phyloP scores from a whole-genome alignment of 2,113 vertebrate species.

The Anarrhichthys ocellatus region DNA sequence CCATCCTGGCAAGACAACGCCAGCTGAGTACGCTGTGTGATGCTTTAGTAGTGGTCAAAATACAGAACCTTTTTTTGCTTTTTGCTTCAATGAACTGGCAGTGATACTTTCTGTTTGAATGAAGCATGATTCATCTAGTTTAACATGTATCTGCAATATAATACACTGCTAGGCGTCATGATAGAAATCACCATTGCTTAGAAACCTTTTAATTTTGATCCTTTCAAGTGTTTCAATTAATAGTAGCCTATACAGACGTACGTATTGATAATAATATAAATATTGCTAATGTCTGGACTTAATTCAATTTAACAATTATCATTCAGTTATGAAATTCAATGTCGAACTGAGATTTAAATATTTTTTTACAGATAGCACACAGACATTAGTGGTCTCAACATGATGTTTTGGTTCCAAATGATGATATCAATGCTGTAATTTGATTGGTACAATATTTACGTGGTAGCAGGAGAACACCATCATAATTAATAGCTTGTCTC shows the following conservation, averaged over 20 bases:
- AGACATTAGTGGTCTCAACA: not conserved
- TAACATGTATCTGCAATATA: not conserved
- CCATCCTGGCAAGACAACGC: conserved; percentile 26
- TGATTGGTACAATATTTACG: not conserved
- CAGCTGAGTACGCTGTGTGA: conserved; percentile 16
- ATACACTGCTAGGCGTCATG: not conserved
- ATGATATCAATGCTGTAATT: not conserved
- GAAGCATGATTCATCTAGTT: not conserved
- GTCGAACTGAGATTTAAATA: not conserved
- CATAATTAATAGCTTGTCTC: not conserved
- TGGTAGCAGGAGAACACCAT: not conserved
- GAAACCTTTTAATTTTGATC: not conserved
- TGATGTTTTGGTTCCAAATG: not conserved
- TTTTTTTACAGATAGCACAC: not conserved
- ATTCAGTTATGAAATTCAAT: not conserved
- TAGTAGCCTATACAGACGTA: not conserved
- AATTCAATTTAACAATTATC: not conserved
- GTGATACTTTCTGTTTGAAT: not conserved
- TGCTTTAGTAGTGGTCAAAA: not conserved
- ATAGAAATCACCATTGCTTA: not conserved
- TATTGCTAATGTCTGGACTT: not conserved
- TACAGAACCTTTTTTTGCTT: not conserved
- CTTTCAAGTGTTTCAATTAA: not conserved
- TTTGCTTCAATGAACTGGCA: not conserved
- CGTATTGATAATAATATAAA: not conserved